Evolutionary conservation across 1,140 invertebrate species (phyloP).

Genomic region (Drosophila persimilis): DNA sequence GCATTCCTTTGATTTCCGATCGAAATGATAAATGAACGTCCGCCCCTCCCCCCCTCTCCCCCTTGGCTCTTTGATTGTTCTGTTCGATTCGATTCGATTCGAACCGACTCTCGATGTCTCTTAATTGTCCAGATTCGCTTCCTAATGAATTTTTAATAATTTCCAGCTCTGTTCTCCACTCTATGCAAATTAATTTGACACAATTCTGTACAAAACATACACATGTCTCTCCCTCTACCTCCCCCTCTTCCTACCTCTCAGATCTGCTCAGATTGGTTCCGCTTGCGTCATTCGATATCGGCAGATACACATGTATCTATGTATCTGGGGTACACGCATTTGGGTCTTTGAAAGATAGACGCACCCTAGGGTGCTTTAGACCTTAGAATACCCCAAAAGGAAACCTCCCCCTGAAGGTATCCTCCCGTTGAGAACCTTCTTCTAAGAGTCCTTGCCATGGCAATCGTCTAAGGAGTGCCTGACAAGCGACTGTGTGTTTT

Average conservation of each 20-base stretch:
- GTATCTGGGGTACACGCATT: background rate
- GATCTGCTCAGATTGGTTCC: conserved; percentile 20
- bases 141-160: conserved; percentile 73
- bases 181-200: conserved; percentile 72
- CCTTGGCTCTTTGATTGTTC: conserved; percentile 36
- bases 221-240: too few species aligned
- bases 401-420: too few species aligned
- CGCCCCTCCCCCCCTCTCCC: conserved; percentile 7
- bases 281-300: conserved; percentile 38
- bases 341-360: too few species aligned
- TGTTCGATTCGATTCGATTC: conserved; percentile 36
- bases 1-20: conserved; percentile 25
- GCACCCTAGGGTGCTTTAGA: background rate
- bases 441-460: too few species aligned
- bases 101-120: conserved; percentile 56
- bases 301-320: background rate
- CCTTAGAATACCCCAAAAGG: background rate
- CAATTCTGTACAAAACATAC: conserved; percentile 24
- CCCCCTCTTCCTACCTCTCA: too few species aligned
- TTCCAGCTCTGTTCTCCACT: conserved; percentile 23
- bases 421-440: too few species aligned
- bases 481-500: too few species aligned
- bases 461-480: too few species aligned
- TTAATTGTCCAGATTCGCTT: conserved; percentile 62
- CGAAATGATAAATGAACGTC: conserved; percentile 38